Conservation (phyloP, 2,113 vertebrate genomes). For the Dasyurus viverrinus region DNA sequence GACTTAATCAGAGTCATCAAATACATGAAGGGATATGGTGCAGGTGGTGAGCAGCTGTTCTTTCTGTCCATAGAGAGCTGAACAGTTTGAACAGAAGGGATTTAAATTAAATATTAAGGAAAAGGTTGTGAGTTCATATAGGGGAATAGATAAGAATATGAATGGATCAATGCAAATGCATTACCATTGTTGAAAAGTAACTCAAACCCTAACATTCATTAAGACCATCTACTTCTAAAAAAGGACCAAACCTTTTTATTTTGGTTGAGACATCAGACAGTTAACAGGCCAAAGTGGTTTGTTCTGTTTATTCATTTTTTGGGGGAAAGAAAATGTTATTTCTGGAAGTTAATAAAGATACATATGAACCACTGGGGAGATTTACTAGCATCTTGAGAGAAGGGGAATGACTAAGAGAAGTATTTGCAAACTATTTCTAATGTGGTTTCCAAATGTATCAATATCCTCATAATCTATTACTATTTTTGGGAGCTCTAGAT, state of each 20-base stretch:
- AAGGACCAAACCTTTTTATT: neutral
- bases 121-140: neutral
- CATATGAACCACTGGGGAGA: neutral
- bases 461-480: neutral
- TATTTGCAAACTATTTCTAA: neutral
- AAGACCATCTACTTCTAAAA: neutral
- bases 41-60: neutral
- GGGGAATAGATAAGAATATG: neutral
- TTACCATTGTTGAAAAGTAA: neutral
- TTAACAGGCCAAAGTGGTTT: neutral
- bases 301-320: neutral
- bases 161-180: neutral
- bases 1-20: neutral
- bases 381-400: neutral
- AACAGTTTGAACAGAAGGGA: neutral
- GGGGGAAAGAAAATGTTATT: neutral
- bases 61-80: neutral
- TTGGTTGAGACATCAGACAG: neutral
- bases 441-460: neutral
- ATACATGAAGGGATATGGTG: neutral
- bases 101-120: slow-evolving; percentile 4
- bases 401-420: neutral
- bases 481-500: neutral
- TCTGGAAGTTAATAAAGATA: neutral
- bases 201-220: neutral